A percentile compares a stretch with the other conserved stretches of the same genome.
Evolutionary conservation across 2,797 vertebrate genomes (phyloP).

Genomic region (Champsocephalus gunnari): DNA sequence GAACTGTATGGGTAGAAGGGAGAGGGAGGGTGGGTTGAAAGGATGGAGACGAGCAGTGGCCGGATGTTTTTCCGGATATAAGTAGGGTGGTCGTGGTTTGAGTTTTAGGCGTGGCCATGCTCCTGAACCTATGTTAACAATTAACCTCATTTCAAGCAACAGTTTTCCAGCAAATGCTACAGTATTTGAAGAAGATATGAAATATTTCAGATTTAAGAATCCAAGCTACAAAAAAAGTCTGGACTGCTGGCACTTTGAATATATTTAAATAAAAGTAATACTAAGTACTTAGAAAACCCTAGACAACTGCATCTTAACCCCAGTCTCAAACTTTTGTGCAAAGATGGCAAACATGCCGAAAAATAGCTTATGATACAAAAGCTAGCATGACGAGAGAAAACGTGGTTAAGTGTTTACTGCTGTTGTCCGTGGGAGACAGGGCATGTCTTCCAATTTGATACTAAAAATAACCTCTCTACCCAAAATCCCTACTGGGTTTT

Average conservation of each 20-base stretch:
- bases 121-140: no score
- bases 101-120: no score
- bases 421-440: background rate
- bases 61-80: no score
- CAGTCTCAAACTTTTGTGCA: slow-evolving; percentile 5
- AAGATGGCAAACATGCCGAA: background rate
- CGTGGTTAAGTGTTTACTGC: slow-evolving; percentile 1
- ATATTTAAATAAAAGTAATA: background rate
- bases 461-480: background rate
- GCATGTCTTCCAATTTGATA: background rate
- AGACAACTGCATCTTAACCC: background rate
- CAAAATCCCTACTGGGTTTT: background rate
- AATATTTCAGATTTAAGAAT: background rate
- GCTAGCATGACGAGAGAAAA: background rate
- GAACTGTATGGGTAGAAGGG: no score
- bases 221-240: background rate
- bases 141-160: background rate
- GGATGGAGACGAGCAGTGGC: no score
- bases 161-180: background rate
- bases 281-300: background rate
- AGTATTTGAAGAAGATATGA: background rate
- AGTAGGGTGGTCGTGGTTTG: no score
- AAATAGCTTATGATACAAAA: slow-evolving; percentile 12
- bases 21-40: no score
- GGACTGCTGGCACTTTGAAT: background rate